Percentiles rank a stretch among this genome's conserved stretches.
Conservation (phyloP, 2,888 invertebrate genomes). For the Hoplodrina blanda region DNA sequence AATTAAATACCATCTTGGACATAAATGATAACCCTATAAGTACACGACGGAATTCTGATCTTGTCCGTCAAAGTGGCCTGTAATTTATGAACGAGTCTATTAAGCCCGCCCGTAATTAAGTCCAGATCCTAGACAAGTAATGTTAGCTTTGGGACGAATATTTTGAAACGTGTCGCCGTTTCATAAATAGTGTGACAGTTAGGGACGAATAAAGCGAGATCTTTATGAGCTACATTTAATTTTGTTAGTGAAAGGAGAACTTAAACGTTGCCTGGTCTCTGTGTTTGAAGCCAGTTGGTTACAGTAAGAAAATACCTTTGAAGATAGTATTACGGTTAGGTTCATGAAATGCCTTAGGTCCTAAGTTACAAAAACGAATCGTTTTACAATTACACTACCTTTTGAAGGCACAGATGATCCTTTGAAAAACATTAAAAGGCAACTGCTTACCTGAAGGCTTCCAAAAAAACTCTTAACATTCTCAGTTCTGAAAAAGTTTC, state of each 20-base stretch:
- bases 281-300: neutral
- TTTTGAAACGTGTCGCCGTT: constrained; percentile 48
- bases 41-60: constrained; percentile 48
- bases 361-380: neutral
- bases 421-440: neutral
- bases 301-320: neutral
- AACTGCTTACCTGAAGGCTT: constrained; percentile 3
- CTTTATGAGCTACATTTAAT: constrained; percentile 26
- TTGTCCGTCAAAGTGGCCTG: constrained; percentile 53
- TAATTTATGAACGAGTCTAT: constrained; percentile 56
- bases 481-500: neutral
- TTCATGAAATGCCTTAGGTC: neutral
- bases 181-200: constrained; percentile 45
- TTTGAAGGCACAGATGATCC: neutral
- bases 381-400: neutral
- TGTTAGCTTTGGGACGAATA: constrained; percentile 56
- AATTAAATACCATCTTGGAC: too few species aligned
- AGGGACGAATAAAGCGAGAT: constrained; percentile 30
- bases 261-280: neutral
- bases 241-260: constrained; percentile 3
- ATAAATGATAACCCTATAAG: constrained; percentile 17
- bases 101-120: constrained; percentile 53
- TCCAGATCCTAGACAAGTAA: constrained; percentile 46
- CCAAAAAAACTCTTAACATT: neutral
- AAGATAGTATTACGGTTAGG: too few species aligned